Base-by-base conservation (phyloP, 2,113 vertebrate genomes). In the Cyanoderma ruficeps region DNA sequence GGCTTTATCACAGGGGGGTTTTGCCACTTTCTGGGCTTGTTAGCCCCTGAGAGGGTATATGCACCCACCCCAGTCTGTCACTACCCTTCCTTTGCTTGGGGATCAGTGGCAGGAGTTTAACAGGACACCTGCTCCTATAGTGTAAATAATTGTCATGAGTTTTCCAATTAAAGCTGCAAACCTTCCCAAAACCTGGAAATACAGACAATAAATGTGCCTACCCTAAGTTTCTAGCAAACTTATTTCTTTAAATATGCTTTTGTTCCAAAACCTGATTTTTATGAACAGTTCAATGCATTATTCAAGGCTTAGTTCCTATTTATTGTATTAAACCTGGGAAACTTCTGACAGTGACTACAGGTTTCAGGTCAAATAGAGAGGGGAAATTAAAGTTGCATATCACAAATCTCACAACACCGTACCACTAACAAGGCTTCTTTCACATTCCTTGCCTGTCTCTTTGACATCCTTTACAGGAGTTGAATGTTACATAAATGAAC, bases 31-130 rank as follows among this genome's bases (percentile, higher is more conserved):
- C 30, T 30, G 22, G 8, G 7, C 17, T 80, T 46, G 12, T 50
- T 42, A 46, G 27, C 7, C 11, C 52, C 19, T 16, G 7, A 42
- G 63, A 71, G 15, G 10, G 6, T 30, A 3, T 2, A 1, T 10
- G 5, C 69, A 63, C 16, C n/a, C 42, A 5, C 0, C 0, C 18
- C 55, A 39, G 33, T 24, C 17, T 49, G 7, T 25, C 24, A 13
- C 71, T 56, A 5, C 22, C 5, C 25, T 37, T 35, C 33, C 20
- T 71, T 61, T 44, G 15, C 83, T n/a, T 19, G 19, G 3, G 15
- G 14, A 9, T 57, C 13, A 9, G 46, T 30, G 37, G 6, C 47
- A 78, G 59, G 13, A 50, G 13, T 33, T 31, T 30, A 20, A 27
- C n/a, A 47, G 23, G 11, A 44, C 23, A 28, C 22, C 39, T 69